Evolutionary conservation across 1,140 invertebrate species (phyloP), one percentile per base, ranked within the genome.

Genomic region (Palaemon carinicauda): DNA sequence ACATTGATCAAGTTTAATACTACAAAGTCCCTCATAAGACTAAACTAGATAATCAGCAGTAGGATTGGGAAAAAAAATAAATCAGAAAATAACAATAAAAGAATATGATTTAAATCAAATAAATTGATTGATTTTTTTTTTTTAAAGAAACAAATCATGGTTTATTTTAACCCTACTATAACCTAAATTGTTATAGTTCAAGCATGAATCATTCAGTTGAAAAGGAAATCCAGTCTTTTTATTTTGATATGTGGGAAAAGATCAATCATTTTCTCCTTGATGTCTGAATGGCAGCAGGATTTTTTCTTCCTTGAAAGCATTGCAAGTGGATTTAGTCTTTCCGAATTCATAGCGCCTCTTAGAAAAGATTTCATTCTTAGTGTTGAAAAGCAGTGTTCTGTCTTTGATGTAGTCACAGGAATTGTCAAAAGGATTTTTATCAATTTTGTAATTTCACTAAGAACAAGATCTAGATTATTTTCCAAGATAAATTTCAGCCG

Each of bases 381-480:
- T 65, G 80, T 82, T 82, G 56, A 82, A 82, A 82, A 82, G 50
- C 80, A 82, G 56, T 33, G 21, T 82, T 82, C 80, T 29, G 54
- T n/a, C 80, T 82, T 71, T 75, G 65, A 75, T 86, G 83, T 80
- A 80, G 75, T 81, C 83, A 86, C 80, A 19, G 53, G 74, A 84
- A 84, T 27, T 80, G 75, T 86, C 75, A 80, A 81, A n/a, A 69
- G 83, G 33, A 86, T 86, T 81, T 86, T 56, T 86, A 86, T 86
- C 3, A 86, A 54, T 86, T 86, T 86, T 56, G 74, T 80, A 56
- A 86, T 65, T 86, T 86, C 74, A 86, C 83, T 31, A 80, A 86
- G 65, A 60, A 86, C 83, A 81, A 5, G 75, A 86, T 50, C 83
- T 80, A 80, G 52, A 51, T 86, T 86, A 86, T 86, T 86, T 86